phyloP scores from a whole-genome alignment of 2,888 invertebrate species.

The Drosophila trichaetosa region DNA sequence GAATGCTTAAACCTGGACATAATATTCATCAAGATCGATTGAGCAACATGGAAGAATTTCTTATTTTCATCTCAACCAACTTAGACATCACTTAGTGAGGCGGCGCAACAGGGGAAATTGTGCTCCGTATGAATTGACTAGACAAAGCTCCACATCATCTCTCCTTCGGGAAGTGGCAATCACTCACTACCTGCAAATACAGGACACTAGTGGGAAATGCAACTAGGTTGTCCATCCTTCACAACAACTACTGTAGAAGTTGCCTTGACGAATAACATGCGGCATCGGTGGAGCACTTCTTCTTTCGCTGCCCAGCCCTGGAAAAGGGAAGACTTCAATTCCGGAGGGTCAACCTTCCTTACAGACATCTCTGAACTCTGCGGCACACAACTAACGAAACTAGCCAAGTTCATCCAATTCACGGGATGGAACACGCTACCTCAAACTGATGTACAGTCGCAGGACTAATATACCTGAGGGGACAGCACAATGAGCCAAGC shows the following conservation, averaged over 20 bases:
- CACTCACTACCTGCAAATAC: not conserved
- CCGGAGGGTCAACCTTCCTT: not conserved
- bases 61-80: too few species aligned
- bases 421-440: not conserved
- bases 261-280: not conserved
- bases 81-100: too few species aligned
- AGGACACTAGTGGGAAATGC: not conserved
- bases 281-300: not conserved
- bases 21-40: too few species aligned
- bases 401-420: not conserved
- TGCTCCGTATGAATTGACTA: not conserved
- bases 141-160: not conserved
- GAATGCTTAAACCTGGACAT: too few species aligned
- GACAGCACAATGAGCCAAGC: not conserved
- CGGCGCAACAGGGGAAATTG: not conserved
- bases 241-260: not conserved
- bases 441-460: not conserved
- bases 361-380: not conserved
- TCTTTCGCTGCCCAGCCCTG: not conserved
- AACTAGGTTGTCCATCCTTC: not conserved
- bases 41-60: too few species aligned
- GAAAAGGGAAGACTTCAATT: not conserved
- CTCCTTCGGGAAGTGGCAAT: not conserved
- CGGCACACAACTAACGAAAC: not conserved
- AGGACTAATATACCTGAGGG: not conserved